These are phyloP conservation scores for Lutjanus erythropterus DNA, from an alignment of 2,113 vertebrate genomes.

Conservation along the genomic window DNA sequence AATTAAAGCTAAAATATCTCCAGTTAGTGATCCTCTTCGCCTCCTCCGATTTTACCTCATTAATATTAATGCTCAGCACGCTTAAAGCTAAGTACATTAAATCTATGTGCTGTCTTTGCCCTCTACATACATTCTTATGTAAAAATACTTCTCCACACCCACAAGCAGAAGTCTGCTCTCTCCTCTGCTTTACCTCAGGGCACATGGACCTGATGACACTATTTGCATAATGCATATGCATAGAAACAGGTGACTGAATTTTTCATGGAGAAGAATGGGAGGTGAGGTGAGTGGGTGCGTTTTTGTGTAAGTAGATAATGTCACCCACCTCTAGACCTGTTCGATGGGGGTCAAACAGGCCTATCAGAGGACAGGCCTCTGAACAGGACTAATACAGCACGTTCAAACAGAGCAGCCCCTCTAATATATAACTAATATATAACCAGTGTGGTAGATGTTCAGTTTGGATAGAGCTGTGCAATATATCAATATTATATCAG, in stretches of 20 bases:
- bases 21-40: not conserved
- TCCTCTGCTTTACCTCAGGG: constrained; percentile 37
- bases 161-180: constrained; percentile 28
- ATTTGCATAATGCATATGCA: constrained; percentile 72
- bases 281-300: constrained; percentile 34
- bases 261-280: constrained; percentile 10
- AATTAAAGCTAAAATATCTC: not conserved
- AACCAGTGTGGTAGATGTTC: too few species aligned
- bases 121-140: not conserved
- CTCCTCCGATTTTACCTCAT: constrained; percentile 18
- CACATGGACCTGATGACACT: constrained; percentile 32
- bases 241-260: constrained; percentile 14
- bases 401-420: not conserved
- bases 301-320: constrained; percentile 33
- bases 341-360: constrained; percentile 38
- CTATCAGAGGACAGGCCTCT: constrained; percentile 23
- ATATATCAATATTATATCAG: too few species aligned
- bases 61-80: not conserved
- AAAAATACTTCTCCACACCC: constrained; percentile 24
- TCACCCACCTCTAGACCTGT: constrained; percentile 41
- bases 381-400: not conserved
- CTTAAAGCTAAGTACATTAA: not conserved
- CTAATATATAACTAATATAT: not conserved
- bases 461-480: too few species aligned
- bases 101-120: not conserved